phyloP scores from a whole-genome alignment of 1,140 invertebrate species.

The Drosophila mauritiana region DNA sequence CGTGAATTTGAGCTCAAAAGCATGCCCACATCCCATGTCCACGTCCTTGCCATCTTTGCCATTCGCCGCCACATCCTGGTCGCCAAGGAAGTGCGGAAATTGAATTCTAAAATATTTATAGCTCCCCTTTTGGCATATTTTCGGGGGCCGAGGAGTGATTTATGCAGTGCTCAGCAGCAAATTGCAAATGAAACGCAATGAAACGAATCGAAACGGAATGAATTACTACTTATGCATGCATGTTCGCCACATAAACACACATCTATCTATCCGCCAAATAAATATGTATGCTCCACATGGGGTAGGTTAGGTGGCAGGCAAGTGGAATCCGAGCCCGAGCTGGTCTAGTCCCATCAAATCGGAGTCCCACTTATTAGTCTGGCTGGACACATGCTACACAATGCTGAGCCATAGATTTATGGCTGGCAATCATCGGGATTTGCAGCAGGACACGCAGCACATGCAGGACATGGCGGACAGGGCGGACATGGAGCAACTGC shows the following conservation, averaged over 20 bases:
- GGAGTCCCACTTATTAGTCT: constrained; percentile 52
- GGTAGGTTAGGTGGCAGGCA: too few species aligned
- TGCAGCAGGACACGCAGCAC: constrained; percentile 30
- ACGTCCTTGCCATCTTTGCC: too few species aligned
- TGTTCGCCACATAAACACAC: constrained; percentile 33
- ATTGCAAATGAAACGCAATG: constrained; percentile 73
- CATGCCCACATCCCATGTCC: too few species aligned
- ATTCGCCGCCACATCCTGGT: too few species aligned
- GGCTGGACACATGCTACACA: constrained; percentile 58
- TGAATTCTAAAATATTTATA: constrained; percentile 80
- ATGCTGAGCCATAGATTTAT: constrained; percentile 80
- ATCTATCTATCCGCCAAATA: not conserved
- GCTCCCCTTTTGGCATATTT: constrained; percentile 47
- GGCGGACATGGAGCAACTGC: constrained; percentile 21
- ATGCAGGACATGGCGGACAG: constrained; percentile 12
- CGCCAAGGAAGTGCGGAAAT: constrained; percentile 56
- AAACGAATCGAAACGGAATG: constrained; percentile 62
- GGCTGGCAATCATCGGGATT: constrained; percentile 74
- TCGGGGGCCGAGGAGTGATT: constrained; percentile 58
- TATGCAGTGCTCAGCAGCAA: constrained; percentile 64
- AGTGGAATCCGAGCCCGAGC: not conserved
- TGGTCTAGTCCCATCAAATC: constrained; percentile 35
- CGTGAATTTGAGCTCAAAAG: constrained; percentile 32
- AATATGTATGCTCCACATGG: not conserved
- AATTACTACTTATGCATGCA: constrained; percentile 79